Base-by-base conservation (phyloP, 2,888 invertebrate genomes). In the Lomographa bimaculata region DNA sequence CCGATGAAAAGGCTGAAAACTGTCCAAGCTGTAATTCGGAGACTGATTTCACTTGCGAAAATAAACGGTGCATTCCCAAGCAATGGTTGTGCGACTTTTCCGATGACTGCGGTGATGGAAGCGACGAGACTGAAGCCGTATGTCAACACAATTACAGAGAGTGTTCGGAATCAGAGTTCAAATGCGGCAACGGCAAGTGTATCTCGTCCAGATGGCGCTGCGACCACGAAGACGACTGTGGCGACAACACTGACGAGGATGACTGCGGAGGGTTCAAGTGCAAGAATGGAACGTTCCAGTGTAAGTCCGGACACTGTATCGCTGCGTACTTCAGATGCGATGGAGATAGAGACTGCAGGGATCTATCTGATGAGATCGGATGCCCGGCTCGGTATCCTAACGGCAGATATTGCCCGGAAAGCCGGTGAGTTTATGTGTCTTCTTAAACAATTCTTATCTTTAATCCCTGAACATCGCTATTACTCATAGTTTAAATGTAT, bases 31-130 rank as follows among this genome's bases (percentile, higher is more conserved):
- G 99, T 71, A 95, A 95, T 51, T 70, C 93, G 0, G 94, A 94
- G 7, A 96, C 96, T 1, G 98, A 99, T 68, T 98, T 98, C 84
- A 95, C 95, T 51, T 99, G 99, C 76, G 93, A 92, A 46, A 98
- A 98, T 74, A 96, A 96, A 58, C 91, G 96, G 35, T 97, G 97
- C 72, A 94, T 97, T 60, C 96, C 96, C 1, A 93, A 93, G 58
- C 95, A 97, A 67, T 98, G 98, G 98, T 91, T 94, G 57, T 99
- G 98, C 71, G 98, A 99, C 71, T 98, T 97, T 77, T 97, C 98
- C 12, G 97, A 98, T 64, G 98, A 99, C 72, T 99, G 99, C 64
- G 96, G 97, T 0, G 99, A 99, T 74, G 95, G 96, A 23, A 95
- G 95, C 34, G 99, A 99, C 71, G 97, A 98, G 76, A 85, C 92